These are phyloP conservation scores for Tipula lateralis DNA, from an alignment of 2,888 invertebrate genomes.

Conservation along the genomic window DNA sequence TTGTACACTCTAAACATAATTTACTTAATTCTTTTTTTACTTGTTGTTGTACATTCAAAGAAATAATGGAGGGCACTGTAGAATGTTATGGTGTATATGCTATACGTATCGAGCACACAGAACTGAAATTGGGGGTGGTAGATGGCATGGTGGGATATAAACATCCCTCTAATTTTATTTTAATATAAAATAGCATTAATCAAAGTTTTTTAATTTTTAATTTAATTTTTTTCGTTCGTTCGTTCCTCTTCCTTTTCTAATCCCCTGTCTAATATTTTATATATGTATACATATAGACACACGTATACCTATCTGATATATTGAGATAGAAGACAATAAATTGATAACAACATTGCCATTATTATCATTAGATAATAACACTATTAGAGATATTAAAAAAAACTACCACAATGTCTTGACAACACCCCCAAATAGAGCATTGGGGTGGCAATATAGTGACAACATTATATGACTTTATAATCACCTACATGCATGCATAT, in stretches of 20 bases:
- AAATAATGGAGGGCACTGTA: not conserved
- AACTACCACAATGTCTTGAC: not conserved
- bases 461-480: not conserved
- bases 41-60: not conserved
- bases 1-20: slow-evolving; percentile 19
- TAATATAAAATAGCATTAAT: slow-evolving; percentile 24
- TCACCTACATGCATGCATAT: not conserved
- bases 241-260: not conserved
- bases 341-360: not conserved
- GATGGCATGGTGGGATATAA: not conserved
- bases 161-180: slow-evolving; percentile 19
- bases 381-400: slow-evolving; percentile 13
- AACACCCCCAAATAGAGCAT: not conserved
- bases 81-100: not conserved
- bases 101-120: not conserved
- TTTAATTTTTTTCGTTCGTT: slow-evolving; percentile 3
- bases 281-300: not conserved
- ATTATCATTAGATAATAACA: not conserved
- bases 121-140: not conserved
- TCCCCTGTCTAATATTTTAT: not conserved
- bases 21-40: slow-evolving; percentile 24
- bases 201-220: slow-evolving; percentile 24
- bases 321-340: not conserved
- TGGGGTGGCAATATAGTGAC: not conserved
- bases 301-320: not conserved